A percentile compares a stretch with the other conserved stretches of the same genome.
Conservation (phyloP, 1,140 invertebrate species). For the Orussus abietinus region DNA sequence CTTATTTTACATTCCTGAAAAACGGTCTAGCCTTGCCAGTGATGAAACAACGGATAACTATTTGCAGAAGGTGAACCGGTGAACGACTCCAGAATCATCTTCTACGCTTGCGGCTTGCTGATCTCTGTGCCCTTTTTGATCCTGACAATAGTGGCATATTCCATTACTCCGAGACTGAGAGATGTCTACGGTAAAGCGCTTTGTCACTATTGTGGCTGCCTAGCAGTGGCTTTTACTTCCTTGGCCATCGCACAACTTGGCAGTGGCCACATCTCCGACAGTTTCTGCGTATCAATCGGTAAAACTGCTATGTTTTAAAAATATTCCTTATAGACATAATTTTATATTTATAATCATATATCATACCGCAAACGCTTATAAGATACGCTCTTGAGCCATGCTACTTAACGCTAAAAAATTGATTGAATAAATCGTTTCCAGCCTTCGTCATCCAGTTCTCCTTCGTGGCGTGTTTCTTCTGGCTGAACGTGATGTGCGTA, state of each 20-base stretch:
- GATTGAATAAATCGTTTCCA: too few species aligned
- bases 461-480: constrained; percentile 73
- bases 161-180: constrained; percentile 45
- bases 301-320: constrained; percentile 17
- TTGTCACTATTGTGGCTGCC: constrained; percentile 49
- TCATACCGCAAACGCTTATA: too few species aligned
- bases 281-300: constrained; percentile 47
- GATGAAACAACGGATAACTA: too few species aligned
- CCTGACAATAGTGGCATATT: constrained; percentile 49
- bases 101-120: constrained; percentile 47
- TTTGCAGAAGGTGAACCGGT: constrained; percentile 27
- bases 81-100: constrained; percentile 31
- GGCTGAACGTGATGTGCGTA: constrained; percentile 74
- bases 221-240: constrained; percentile 49
- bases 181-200: constrained; percentile 52
- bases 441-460: constrained; percentile 68
- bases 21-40: too few species aligned
- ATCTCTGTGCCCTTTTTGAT: constrained; percentile 54
- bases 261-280: constrained; percentile 29
- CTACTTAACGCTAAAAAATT: too few species aligned
- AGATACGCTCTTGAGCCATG: too few species aligned
- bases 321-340: constrained; percentile 6
- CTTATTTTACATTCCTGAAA: constrained; percentile 10
- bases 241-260: constrained; percentile 49
- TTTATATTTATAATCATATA: too few species aligned